Percentiles rank a stretch among this genome's conserved stretches.
Evolutionary conservation across 1,140 invertebrate species (phyloP).

Genomic region (Aculops lycopersici): DNA sequence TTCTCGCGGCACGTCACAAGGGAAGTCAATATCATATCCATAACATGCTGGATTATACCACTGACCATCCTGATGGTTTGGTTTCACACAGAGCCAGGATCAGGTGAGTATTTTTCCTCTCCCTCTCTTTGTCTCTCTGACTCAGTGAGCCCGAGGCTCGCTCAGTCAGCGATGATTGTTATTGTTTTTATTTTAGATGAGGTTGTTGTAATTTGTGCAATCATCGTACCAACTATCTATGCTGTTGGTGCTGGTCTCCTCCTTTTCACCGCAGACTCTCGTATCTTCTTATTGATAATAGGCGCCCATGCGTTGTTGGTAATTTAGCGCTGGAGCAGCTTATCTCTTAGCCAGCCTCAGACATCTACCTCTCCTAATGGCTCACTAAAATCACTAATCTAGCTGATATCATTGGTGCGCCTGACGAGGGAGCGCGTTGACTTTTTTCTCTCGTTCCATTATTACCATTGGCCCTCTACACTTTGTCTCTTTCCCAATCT

Average conservation of each 20-base stretch:
- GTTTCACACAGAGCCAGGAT: constrained; percentile 7
- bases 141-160: neutral
- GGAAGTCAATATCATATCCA: constrained; percentile 7
- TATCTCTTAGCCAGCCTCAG: too few species aligned
- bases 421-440: too few species aligned
- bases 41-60: constrained; percentile 7
- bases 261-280: neutral
- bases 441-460: too few species aligned
- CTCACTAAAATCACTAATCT: too few species aligned
- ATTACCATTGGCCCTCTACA: too few species aligned
- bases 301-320: too few species aligned
- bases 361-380: too few species aligned
- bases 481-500: too few species aligned
- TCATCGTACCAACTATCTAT: neutral
- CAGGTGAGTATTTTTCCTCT: constrained; percentile 6
- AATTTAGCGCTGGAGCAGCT: too few species aligned
- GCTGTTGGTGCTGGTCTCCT: neutral
- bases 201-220: neutral
- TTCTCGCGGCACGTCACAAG: constrained; percentile 6
- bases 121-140: neutral
- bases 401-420: too few species aligned
- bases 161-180: neutral
- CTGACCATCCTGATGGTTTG: constrained; percentile 4
- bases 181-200: too few species aligned
- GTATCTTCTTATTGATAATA: too few species aligned